Evolutionary conservation across 53 echinoderm and acorn worm species (phyloP), one percentile per base, ranked within the genome.

Genomic region (Crossaster papposus): DNA sequence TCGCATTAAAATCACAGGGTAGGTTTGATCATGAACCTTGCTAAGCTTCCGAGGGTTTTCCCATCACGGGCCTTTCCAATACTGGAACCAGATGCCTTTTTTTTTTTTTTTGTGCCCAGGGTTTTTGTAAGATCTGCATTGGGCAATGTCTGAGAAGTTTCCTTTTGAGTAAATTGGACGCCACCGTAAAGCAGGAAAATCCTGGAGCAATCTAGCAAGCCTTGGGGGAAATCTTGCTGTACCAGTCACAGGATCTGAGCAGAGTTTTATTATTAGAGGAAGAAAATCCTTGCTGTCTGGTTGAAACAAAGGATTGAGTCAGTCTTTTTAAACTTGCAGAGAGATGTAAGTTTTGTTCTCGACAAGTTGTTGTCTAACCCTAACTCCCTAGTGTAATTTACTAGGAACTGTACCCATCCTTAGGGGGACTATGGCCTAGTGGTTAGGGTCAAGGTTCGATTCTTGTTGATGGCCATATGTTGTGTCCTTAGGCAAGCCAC

Each of bases 81-180:
- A 68, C 28, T 2, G 28, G 68, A 68, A 28, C 68, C 68, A 68
- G 68, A 58, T 58, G 58, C 58, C 68, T n/a, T 68, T 23, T 68
- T 18, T 68, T 26, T 68, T 26, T n/a, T n/a, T n/a, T n/a, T n/a
- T n/a, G n/a, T 4, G n/a, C 24, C 62, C 68, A 68, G 68, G 68
- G 68, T 0, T n/a, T n/a, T 68, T n/a, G 68, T 28, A 28, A 26
- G 28, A 20, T 26, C 68, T 10, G 23, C 18, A 11, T 28, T 26
- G 24, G 68, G 10, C 28, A 26, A 22, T 78, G 78, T 78, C 78
- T 78, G 17, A 44, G 50, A 78, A 22, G 23, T 78, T 78, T 78
- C 78, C 78, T 78, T 50, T 78, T 35, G 7, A 22, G 50, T 52
- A 78, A 51, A 78, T 78, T 78, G 23, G 35, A 34, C 13, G 74